phyloP scores from a whole-genome alignment of 2,888 invertebrate species.

The Arge pagana region DNA sequence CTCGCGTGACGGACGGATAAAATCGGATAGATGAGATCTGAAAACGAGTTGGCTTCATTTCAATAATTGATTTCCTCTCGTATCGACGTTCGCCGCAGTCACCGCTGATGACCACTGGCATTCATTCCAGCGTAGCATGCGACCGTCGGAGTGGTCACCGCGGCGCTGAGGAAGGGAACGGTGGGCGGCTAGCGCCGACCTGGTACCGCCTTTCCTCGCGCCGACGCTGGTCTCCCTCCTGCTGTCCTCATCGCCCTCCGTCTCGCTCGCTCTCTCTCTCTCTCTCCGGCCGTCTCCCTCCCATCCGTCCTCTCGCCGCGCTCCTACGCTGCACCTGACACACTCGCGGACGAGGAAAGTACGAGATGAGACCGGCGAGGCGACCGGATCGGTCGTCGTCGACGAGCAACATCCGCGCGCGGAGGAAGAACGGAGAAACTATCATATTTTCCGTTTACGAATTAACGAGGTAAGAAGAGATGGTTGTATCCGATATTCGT shows the following conservation, averaged over 20 bases:
- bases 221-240: constrained; percentile 29
- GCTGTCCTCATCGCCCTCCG: too few species aligned
- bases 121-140: constrained; percentile 16
- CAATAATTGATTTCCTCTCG: not conserved
- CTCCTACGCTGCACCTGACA: constrained; percentile 56
- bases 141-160: constrained; percentile 24
- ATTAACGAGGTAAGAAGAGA: too few species aligned
- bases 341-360: constrained; percentile 33
- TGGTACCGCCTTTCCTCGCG: constrained; percentile 49
- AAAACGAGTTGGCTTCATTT: too few species aligned
- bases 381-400: too few species aligned
- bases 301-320: constrained; percentile 34
- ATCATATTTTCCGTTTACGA: too few species aligned
- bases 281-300: constrained; percentile 32
- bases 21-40: too few species aligned
- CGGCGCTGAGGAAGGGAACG: constrained; percentile 37
- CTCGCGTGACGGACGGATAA: too few species aligned
- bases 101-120: constrained; percentile 9
- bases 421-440: too few species aligned
- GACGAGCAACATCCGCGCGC: too few species aligned
- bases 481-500: too few species aligned
- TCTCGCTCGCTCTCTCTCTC: constrained; percentile 12
- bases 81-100: not conserved
- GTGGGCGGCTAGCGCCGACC: constrained; percentile 52
- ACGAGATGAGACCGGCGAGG: too few species aligned